Evolutionary conservation across 2,888 invertebrate species (phyloP).

Genomic region (Cyclophora punctaria): DNA sequence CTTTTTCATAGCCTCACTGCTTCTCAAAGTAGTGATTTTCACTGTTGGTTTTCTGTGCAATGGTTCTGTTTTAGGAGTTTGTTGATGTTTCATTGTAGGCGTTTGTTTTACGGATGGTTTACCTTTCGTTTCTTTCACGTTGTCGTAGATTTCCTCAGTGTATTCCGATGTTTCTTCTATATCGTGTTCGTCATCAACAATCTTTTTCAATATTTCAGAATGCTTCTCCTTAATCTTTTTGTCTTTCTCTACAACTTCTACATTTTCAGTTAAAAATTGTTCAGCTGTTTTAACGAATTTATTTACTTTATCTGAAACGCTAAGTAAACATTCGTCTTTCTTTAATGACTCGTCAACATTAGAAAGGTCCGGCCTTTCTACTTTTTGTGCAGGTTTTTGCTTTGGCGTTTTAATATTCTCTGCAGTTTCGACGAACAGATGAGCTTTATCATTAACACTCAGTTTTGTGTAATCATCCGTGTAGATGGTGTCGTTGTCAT

Average conservation of each 20-base stretch:
- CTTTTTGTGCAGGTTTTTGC: conserved; percentile 46
- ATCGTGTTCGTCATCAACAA: conserved; percentile 41
- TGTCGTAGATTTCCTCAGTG: conserved; percentile 18
- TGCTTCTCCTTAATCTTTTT: conserved; percentile 59
- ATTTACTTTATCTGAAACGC: conserved; percentile 79
- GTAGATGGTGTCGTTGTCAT: conserved; percentile 72
- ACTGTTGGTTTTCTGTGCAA: conserved; percentile 37
- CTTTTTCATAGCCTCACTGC: conserved; percentile 79
- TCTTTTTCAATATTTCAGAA: conserved; percentile 58
- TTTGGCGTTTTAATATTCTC: conserved; percentile 69
- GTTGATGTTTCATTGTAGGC: conserved; percentile 25
- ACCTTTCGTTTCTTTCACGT: conserved; percentile 31
- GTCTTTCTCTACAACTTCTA: conserved; percentile 50
- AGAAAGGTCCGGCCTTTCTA: conserved; percentile 68
- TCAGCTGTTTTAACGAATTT: conserved; percentile 79
- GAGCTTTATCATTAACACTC: conserved; percentile 80
- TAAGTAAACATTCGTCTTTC: conserved; percentile 76
- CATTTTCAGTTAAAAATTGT: conserved; percentile 57
- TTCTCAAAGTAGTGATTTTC: conserved; percentile 65
- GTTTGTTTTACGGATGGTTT: conserved; percentile 22
- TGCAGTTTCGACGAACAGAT: conserved; percentile 77
- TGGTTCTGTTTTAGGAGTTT: conserved; percentile 31
- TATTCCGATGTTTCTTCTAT: conserved; percentile 21
- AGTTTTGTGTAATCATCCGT: conserved; percentile 68
- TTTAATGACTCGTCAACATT: conserved; percentile 75